Evolutionary conservation across 2,797 vertebrate genomes (phyloP).

Genomic region (Taeniopygia guttata): DNA sequence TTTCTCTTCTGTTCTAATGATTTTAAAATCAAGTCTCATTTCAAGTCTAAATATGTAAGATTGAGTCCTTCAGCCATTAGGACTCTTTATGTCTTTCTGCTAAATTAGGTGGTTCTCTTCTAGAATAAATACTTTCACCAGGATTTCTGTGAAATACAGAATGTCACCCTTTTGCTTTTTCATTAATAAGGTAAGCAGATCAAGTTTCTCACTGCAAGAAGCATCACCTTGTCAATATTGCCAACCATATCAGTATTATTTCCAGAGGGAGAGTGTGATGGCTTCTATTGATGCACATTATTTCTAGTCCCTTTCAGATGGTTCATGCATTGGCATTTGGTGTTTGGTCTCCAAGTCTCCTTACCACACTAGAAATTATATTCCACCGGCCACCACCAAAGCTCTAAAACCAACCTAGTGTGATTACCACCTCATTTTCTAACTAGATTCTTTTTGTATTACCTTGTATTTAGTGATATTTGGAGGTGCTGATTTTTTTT

Average conservation of each 20-base stretch:
- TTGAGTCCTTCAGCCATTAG: background rate
- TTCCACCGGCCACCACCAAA: background rate
- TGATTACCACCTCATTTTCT: background rate
- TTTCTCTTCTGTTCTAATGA: background rate
- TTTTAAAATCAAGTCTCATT: background rate
- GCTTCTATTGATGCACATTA: background rate
- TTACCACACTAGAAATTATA: background rate
- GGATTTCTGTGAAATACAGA: background rate
- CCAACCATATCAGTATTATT: background rate
- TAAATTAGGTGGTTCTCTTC: background rate
- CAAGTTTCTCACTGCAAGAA: background rate
- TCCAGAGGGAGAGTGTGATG: background rate
- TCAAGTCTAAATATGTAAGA: background rate
- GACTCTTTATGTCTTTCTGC: background rate
- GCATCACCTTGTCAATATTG: background rate
- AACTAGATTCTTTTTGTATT: background rate
- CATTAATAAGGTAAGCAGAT: background rate
- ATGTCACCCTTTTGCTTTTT: background rate
- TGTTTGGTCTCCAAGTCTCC: background rate
- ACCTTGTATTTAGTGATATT: background rate
- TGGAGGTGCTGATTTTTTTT: background rate
- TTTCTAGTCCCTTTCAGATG: background rate
- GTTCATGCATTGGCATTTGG: background rate
- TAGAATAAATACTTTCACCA: background rate
- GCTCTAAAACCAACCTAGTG: background rate